Evolutionary conservation across 2,888 invertebrate species (phyloP).

Genomic region (Heliconius ethilla): DNA sequence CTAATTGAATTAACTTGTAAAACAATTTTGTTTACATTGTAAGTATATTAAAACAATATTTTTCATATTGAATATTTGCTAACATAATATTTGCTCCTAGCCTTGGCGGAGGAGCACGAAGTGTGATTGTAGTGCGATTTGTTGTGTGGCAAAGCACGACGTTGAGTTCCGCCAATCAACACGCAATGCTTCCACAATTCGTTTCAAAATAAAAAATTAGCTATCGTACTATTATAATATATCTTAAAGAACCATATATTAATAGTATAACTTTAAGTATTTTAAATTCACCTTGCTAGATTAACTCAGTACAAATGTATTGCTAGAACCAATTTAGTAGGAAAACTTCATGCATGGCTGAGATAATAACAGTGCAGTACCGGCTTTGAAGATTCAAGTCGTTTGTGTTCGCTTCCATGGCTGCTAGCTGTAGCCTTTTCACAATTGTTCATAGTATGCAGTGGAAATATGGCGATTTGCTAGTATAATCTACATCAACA

Average conservation of each 20-base stretch:
- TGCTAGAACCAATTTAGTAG: constrained; percentile 42
- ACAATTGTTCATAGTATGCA: constrained; percentile 36
- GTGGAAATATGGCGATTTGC: not conserved
- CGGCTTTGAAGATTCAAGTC: constrained; percentile 47
- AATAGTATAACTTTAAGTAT: not conserved
- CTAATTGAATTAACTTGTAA: no score
- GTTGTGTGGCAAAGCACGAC: no score
- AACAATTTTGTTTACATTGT: no score
- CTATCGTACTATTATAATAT: not conserved
- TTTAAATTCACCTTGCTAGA: not conserved
- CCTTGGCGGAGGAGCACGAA: no score
- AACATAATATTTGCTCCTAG: no score
- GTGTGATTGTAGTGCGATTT: no score
- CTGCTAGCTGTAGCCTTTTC: constrained; percentile 32
- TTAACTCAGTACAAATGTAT: constrained; percentile 25
- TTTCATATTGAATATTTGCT: no score
- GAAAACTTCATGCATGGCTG: constrained; percentile 47
- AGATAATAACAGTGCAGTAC: constrained; percentile 45
- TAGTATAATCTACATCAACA: not conserved
- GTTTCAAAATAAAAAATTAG: no score
- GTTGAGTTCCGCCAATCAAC: no score
- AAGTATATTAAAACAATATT: no score
- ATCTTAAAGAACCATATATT: not conserved
- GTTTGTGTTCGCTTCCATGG: constrained; percentile 36
- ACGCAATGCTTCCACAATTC: no score